These are phyloP conservation scores for Eriocheir sinensis DNA, from an alignment of 1,140 invertebrate species.

Conservation along the genomic window DNA sequence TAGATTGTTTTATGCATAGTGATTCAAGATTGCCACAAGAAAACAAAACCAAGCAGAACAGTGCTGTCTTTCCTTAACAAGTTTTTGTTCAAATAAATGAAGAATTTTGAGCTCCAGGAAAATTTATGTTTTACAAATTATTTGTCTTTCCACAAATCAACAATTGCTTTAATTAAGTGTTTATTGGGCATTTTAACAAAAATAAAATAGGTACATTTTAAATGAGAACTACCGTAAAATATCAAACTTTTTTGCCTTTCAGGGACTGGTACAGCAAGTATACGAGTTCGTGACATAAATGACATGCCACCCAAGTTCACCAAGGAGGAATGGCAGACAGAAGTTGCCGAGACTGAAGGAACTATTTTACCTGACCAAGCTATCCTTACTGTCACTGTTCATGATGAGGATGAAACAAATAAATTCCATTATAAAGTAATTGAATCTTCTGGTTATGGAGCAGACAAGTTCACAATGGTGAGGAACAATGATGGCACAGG, in stretches of 20 bases:
- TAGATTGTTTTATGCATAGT: too few relatives aligned
- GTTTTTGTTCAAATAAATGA: too few relatives aligned
- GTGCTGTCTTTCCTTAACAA: too few relatives aligned
- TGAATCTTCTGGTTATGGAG: slow-evolving; percentile 96
- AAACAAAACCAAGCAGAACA: too few relatives aligned
- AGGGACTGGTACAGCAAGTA: slow-evolving; percentile 95
- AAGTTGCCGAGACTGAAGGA: slow-evolving; percentile 98
- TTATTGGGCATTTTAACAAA: too few relatives aligned
- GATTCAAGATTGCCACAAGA: too few relatives aligned
- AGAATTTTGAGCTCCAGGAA: too few relatives aligned
- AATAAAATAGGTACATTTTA: too few relatives aligned
- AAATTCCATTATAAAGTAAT: slow-evolving; percentile 98
- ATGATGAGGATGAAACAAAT: slow-evolving; percentile 97
- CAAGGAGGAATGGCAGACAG: slow-evolving; percentile 97
- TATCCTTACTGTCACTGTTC: slow-evolving; percentile 96
- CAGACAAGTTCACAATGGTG: slow-evolving; percentile 98
- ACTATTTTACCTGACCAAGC: slow-evolving; percentile 96
- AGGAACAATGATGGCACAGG: slow-evolving; percentile 97
- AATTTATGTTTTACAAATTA: too few relatives aligned
- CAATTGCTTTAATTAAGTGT: too few relatives aligned
- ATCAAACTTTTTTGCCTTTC: slow-evolving; percentile 59
- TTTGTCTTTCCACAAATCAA: too few relatives aligned
- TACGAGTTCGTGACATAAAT: slow-evolving; percentile 95
- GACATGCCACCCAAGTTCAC: slow-evolving; percentile 98
- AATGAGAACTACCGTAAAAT: background rate